A percentile compares a stretch with the other conserved stretches of the same genome.
These are phyloP conservation scores for Reinhardtius hippoglossoides DNA, from an alignment of 2,113 vertebrate species.

Conservation along the genomic window DNA sequence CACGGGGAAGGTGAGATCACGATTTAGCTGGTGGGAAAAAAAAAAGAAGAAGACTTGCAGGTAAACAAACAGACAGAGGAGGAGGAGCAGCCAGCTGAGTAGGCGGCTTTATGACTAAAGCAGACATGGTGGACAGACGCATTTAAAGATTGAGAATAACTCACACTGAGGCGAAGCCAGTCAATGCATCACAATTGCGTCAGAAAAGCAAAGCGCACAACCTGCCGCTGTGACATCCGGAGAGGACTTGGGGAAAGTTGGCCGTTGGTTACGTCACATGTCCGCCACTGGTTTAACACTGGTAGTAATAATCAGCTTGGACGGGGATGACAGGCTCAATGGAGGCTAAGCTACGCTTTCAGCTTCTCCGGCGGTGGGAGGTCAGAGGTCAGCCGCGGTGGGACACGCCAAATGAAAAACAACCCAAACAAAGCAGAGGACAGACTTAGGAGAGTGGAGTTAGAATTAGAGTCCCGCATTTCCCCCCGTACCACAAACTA, in stretches of 20 bases:
- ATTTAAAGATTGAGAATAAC: neutral
- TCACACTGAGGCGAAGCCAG: neutral
- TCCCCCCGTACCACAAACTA: neutral
- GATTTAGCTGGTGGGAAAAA: too few species aligned
- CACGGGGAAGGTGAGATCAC: constrained; percentile 5
- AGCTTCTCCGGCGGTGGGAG: constrained; percentile 28
- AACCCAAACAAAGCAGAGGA: constrained; percentile 23
- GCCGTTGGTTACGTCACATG: constrained; percentile 48
- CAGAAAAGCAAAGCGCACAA: constrained; percentile 7
- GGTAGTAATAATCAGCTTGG: constrained; percentile 54
- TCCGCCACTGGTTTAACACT: constrained; percentile 48
- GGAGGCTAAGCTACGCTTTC: constrained; percentile 55
- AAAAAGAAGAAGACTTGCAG: constrained; percentile 1
- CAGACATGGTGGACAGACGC: constrained; percentile 6
- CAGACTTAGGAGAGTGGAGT: neutral
- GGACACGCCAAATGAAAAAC: neutral
- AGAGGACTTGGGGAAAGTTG: constrained; percentile 32
- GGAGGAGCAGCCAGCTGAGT: constrained; percentile 31
- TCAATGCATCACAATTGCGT: constrained; percentile 4
- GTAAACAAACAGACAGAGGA: constrained; percentile 17
- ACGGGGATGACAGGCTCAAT: constrained; percentile 58
- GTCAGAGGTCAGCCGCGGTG: constrained; percentile 49
- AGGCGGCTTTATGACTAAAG: constrained; percentile 21
- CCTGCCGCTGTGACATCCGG: constrained; percentile 17
- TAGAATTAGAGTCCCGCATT: neutral